Evolutionary conservation across 2,888 invertebrate genomes (phyloP).

Genomic region (Tillus elongatus): DNA sequence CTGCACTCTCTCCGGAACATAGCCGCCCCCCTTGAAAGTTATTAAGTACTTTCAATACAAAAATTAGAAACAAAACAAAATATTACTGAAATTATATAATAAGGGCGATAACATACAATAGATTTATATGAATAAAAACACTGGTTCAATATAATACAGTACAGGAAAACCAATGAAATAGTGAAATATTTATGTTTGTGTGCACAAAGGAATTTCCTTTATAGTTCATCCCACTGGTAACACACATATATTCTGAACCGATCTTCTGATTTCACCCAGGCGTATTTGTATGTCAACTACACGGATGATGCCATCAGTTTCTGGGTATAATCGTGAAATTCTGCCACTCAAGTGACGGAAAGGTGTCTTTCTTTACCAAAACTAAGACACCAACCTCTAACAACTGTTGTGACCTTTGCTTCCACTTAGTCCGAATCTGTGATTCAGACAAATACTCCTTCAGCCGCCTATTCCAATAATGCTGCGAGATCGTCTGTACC

Average conservation of each 20-base stretch:
- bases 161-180: no score
- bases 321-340: conserved; percentile 17
- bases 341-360: conserved; percentile 16
- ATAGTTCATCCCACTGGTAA: conserved; percentile 12
- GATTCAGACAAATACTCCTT: conserved; percentile 9
- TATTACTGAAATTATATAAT: no score
- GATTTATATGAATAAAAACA: no score
- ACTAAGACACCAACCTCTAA: conserved; percentile 15
- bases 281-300: conserved; percentile 15
- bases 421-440: conserved; percentile 9
- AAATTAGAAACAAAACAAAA: no score
- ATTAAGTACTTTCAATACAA: background rate
- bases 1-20: no score
- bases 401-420: background rate
- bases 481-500: conserved; percentile 7
- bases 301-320: conserved; percentile 15
- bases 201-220: no score
- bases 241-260: conserved; percentile 15
- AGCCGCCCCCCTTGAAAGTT: no score
- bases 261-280: conserved; percentile 11
- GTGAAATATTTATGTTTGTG: no score
- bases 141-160: no score
- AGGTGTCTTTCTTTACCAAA: conserved; percentile 17
- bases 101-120: no score
- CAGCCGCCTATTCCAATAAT: conserved; percentile 9